Conservation (phyloP, 2,888 invertebrate genomes). For the Axea sp. region DNA sequence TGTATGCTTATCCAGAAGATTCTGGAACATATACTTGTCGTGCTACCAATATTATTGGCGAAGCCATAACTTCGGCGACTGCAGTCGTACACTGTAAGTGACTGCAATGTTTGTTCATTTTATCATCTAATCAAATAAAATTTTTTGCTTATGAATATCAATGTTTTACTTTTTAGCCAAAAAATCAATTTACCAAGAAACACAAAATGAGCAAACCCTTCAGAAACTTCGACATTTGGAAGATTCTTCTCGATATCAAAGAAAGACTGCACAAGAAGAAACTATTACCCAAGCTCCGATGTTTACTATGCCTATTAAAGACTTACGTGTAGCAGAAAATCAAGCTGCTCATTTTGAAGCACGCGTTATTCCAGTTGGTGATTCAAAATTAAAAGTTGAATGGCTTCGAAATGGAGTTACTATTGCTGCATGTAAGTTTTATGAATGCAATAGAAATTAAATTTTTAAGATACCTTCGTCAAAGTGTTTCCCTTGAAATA, state of each 20-base stretch:
- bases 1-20: conserved; percentile 97
- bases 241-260: conserved; percentile 87
- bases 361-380: conserved; percentile 95
- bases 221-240: conserved; percentile 90
- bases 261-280: conserved; percentile 88
- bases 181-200: conserved; percentile 92
- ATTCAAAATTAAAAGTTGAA: conserved; percentile 94
- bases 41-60: conserved; percentile 96
- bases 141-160: no score
- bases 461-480: no score
- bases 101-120: not conserved
- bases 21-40: conserved; percentile 98
- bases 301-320: conserved; percentile 94
- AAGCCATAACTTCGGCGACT: conserved; percentile 94
- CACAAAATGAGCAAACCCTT: conserved; percentile 92
- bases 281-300: conserved; percentile 92
- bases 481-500: no score
- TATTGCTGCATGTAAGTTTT: conserved; percentile 89
- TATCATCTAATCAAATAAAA: no score
- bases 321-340: conserved; percentile 91
- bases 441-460: no score
- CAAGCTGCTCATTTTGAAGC: conserved; percentile 97
- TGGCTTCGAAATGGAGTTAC: conserved; percentile 96
- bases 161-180: conserved; percentile 80
- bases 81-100: conserved; percentile 88